Base-by-base conservation (phyloP, 2,113 vertebrate species). In the Planiliza haematocheilus region DNA sequence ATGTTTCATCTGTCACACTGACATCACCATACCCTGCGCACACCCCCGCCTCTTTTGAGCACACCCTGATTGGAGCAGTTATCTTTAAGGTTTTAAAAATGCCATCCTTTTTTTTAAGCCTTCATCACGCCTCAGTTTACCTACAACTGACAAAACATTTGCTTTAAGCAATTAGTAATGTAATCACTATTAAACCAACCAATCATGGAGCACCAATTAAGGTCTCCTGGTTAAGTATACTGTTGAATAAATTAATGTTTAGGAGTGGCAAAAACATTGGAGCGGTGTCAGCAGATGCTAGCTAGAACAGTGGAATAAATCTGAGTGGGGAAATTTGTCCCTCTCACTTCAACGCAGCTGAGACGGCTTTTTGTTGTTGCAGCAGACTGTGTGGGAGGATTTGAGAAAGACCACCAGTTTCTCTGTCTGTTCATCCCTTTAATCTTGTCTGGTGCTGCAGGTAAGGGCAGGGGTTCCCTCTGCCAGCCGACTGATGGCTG, bases 401-500 rank as follows among this genome's bases (percentile, higher is more conserved):
- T 85, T 75, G 83, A 83, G 46, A 58, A 71, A 86, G 88, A 86
- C 89, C 73, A 55, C 75, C 75, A 38, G 39, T 74, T 61, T 64
- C 58, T 80, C 57, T 75, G 77, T 87, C 82, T 88, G 79, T 76
- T 74, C 53, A 41, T 88, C 68, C 88, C 93, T 94, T 94, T 94
- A 86, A 94, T 94, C 93, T 93, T 87, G 75, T 78, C 57, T 86
- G 75, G 63, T 37, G 80, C 79, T 71, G 60, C 76, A 85, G 68
- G 71, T 70, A 56, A 88, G 90, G 89, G 75, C 82, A 90, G 61
- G 78, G 80, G 83, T 86, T 90, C 37, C 73, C 58, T 60, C 58
- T 7, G 53, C 52, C 55, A 42, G 51, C 79, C 46, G 61, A 86
- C 84, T 86, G 86, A 87, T 79, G 79, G 56, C 72, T 83, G 83